Conservation (phyloP, 2,797 vertebrate species). For the Etheostoma perlongum region DNA sequence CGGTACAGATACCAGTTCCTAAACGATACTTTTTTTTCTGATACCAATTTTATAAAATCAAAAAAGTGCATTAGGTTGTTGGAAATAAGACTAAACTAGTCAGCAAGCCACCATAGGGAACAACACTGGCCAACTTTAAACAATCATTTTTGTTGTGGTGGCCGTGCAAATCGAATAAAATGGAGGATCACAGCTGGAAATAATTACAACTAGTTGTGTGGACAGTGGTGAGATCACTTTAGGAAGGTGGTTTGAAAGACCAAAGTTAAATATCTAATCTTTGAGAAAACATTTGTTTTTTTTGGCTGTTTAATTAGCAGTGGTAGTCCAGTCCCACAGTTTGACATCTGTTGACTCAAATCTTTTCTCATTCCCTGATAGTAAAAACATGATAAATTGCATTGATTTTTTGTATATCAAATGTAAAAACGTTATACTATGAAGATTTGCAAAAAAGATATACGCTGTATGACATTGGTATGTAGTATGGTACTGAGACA, state of each 20-base stretch:
- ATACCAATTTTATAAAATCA: too few relatives aligned
- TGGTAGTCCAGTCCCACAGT: constrained; percentile 2
- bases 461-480: not conserved
- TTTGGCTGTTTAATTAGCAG: constrained; percentile 10
- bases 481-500: not conserved
- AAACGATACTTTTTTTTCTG: too few relatives aligned
- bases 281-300: constrained; percentile 14
- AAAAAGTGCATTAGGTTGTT: not conserved
- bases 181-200: constrained; percentile 30
- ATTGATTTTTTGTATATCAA: not conserved
- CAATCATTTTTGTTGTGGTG: not conserved
- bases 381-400: not conserved
- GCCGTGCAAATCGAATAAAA: not conserved
- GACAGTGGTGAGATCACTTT: constrained; percentile 14
- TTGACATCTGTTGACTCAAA: not conserved
- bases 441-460: not conserved
- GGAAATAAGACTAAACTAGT: constrained; percentile 1
- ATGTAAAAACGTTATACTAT: not conserved
- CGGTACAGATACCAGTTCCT: too few relatives aligned
- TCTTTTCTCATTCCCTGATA: not conserved
- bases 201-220: constrained; percentile 19
- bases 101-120: not conserved
- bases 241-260: constrained; percentile 16
- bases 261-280: constrained; percentile 9
- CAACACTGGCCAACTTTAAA: not conserved